These are phyloP conservation scores for Myrmophylax atrothorax DNA, from an alignment of 2,113 vertebrate genomes.

Conservation along the genomic window DNA sequence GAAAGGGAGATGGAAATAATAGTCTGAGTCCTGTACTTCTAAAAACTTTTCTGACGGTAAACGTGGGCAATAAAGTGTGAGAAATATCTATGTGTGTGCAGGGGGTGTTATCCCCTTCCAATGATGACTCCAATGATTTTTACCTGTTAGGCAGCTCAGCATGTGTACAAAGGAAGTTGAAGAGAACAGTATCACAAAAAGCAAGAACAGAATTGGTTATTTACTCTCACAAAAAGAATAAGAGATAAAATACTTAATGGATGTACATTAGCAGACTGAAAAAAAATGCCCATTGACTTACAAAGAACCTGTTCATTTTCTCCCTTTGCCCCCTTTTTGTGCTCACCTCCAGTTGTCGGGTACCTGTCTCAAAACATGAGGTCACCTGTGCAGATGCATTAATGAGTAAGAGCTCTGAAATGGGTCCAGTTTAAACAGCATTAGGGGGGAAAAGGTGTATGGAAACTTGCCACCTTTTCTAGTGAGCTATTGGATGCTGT, in stretches of 20 bases:
- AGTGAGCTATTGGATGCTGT: neutral
- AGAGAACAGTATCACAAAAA: neutral
- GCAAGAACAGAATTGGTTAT: neutral
- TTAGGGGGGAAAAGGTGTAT: neutral
- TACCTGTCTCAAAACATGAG: neutral
- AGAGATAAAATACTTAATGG: neutral
- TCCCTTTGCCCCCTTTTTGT: neutral
- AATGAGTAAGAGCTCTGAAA: neutral
- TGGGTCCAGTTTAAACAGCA: neutral
- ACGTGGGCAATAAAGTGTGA: neutral
- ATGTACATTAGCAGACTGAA: neutral
- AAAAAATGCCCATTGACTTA: neutral
- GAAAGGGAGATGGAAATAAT: neutral
- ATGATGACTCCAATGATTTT: neutral
- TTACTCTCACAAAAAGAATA: neutral
- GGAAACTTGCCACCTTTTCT: neutral
- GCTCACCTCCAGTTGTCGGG: neutral
- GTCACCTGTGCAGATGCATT: neutral
- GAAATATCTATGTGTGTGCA: neutral
- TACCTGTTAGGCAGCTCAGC: neutral
- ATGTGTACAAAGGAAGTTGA: neutral
- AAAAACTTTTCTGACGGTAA: neutral
- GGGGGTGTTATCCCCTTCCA: neutral
- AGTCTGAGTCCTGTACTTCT: neutral
- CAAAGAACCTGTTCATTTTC: neutral